A percentile compares a stretch with the other conserved stretches of the same genome.
These are phyloP conservation scores for Lamproptera curius DNA, from an alignment of 2,888 invertebrate genomes.

Conservation along the genomic window DNA sequence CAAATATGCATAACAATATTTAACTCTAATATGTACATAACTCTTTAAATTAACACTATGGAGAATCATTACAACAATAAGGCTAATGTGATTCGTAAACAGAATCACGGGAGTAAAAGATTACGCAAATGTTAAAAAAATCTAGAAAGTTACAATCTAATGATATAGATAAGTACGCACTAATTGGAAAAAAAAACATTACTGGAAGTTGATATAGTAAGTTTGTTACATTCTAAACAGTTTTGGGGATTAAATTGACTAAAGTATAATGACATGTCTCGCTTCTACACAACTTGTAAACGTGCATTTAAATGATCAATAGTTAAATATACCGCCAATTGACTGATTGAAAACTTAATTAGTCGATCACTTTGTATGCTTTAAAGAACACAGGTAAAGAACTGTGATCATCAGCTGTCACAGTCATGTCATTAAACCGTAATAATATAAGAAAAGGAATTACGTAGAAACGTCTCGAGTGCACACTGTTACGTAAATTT, in stretches of 20 bases:
- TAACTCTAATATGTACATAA: slow-evolving; percentile 70
- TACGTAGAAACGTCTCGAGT: slow-evolving; percentile 7
- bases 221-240: slow-evolving; percentile 48
- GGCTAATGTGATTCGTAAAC: slow-evolving; percentile 11
- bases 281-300: no score
- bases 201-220: slow-evolving; percentile 38
- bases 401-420: slow-evolving; percentile 4
- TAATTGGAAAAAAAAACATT: slow-evolving; percentile 22
- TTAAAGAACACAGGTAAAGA: no score
- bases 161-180: slow-evolving; percentile 29
- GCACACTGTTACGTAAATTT: neutral
- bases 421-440: slow-evolving; percentile 19
- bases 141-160: slow-evolving; percentile 28
- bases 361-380: no score
- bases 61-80: slow-evolving; percentile 13
- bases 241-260: slow-evolving; percentile 67
- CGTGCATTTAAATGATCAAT: no score
- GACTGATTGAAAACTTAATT: no score
- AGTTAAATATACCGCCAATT: no score
- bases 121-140: slow-evolving; percentile 17
- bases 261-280: slow-evolving; percentile 50
- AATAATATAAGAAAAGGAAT: slow-evolving; percentile 1
- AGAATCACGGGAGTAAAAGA: slow-evolving; percentile 15
- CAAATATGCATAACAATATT: slow-evolving; percentile 41
- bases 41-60: slow-evolving; percentile 37